Base-by-base conservation (phyloP, 2,888 invertebrate species). In the Ormyrus pomaceus region DNA sequence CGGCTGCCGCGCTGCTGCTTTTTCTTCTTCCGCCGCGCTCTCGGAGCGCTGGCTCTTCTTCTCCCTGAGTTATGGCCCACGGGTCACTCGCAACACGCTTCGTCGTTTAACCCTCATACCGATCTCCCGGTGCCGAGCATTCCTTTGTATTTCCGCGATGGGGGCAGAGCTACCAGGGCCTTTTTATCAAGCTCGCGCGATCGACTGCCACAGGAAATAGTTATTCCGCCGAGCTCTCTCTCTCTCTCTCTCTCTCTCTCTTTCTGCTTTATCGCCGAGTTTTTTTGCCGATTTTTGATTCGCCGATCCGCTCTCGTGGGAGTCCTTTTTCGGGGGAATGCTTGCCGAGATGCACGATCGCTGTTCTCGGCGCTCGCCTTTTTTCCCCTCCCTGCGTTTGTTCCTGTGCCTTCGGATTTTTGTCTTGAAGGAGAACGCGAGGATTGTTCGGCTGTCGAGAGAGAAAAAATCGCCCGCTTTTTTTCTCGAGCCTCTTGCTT, bases 1-100 rank as follows among this genome's bases (percentile, higher is more conserved):
- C 88, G 87, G 85, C 83, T 83, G 80, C 84, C 85, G 86, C 85
- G 86, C 86, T 86, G 88, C 85, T 85, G 84, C 77, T 80, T 58
- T 80, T 82, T 61, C 65, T 78, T 70, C 80, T 66, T 78, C 82
- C 79, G 59, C 61, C 77, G 76, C 77, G 19, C 19, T 19, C 19
- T 19, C 19, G 1, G 1, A 1, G 19, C 19, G 19, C 19, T 19
- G 19, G 19, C 80, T 77, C 77, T 73, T 66, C 71, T 78, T 73
- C 80, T 76, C 77, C 79, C 46, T 88, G 88, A 89, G 86, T 89
- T 89, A 89, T 89, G 86, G 88, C 87, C 87, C 86, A 82, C 86
- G 85, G 87, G 88, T 88, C 89, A 88, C 86, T 87, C 87, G 85
- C 88, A 89, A 89, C 89, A 89, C 88, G 88, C 88, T 89, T 89